Evolutionary conservation across 2,888 invertebrate genomes (phyloP).

Genomic region (Dolomedes plantarius): DNA sequence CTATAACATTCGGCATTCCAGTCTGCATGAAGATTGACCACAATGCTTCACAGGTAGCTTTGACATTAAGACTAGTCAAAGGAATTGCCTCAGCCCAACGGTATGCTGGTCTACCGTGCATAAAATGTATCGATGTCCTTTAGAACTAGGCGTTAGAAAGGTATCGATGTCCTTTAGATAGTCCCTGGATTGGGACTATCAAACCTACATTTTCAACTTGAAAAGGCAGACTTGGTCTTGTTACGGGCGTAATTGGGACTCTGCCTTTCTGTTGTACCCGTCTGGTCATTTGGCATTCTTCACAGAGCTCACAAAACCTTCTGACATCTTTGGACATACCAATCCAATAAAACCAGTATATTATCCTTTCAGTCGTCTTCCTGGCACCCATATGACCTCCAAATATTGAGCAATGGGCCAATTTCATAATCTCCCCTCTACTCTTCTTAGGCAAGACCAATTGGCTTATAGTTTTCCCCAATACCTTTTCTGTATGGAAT

Average conservation of each 20-base stretch:
- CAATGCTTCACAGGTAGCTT: conserved; percentile 17
- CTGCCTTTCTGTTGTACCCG: neutral
- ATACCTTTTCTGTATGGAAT: too few relatives aligned
- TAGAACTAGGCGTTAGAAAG: conserved; percentile 19
- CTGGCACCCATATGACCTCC: neutral
- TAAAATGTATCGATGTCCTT: conserved; percentile 1
- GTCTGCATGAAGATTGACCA: conserved; percentile 12
- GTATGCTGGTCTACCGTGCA: conserved; percentile 13
- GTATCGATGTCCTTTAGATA: conserved; percentile 2
- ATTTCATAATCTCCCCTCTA: neutral
- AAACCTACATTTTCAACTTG: conserved; percentile 22
- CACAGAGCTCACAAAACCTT: conserved; percentile 13
- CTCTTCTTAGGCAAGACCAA: neutral
- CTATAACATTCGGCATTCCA: neutral
- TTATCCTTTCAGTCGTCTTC: conserved; percentile 1
- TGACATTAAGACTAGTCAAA: conserved; percentile 10
- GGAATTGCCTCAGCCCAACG: conserved; percentile 23
- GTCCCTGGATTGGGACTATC: conserved; percentile 27
- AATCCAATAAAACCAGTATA: conserved; percentile 10
- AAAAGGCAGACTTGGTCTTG: conserved; percentile 13
- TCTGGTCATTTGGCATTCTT: neutral
- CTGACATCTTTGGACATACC: neutral
- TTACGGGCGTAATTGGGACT: neutral
- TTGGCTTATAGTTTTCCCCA: neutral
- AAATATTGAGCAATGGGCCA: neutral